A percentile compares a stretch with the other conserved stretches of the same genome.
These are phyloP conservation scores for Peromyscus eremicus DNA, from an alignment of 2,797 vertebrate species.

Conservation along the genomic window DNA sequence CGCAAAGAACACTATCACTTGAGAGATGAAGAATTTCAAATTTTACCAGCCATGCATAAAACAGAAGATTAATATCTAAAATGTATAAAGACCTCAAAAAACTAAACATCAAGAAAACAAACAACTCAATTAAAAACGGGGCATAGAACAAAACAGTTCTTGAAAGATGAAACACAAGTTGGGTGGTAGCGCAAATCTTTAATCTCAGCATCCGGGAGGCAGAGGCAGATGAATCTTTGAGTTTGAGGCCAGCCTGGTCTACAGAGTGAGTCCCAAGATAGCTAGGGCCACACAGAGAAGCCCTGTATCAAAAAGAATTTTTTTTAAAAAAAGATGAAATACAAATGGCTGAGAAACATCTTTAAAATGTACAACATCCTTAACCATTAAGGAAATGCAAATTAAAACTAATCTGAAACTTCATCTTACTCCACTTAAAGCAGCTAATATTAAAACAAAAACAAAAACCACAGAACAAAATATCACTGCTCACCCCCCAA, in stretches of 20 bases:
- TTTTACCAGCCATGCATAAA: not conserved
- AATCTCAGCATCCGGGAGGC: not conserved
- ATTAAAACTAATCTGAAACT: not conserved
- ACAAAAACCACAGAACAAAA: not conserved
- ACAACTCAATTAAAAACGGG: not conserved
- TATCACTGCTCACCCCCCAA: not conserved
- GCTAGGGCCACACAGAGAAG: not conserved
- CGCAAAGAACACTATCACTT: not conserved
- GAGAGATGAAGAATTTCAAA: not conserved
- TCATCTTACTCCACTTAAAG: not conserved
- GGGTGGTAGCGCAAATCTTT: not conserved
- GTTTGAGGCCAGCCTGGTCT: not conserved
- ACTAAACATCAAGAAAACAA: not conserved
- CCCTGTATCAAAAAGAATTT: not conserved
- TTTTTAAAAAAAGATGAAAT: not conserved
- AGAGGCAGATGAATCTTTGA: not conserved
- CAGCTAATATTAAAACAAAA: not conserved
- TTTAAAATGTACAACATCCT: not conserved
- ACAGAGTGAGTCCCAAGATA: not conserved
- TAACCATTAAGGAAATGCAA: not conserved
- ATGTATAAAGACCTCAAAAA: not conserved
- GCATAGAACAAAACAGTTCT: not conserved
- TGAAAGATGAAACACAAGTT: not conserved
- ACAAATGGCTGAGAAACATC: not conserved
- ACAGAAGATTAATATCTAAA: not conserved